Conservation (phyloP, 37 sponge, comb jelly and placozoan species). For the Aplysina aerophoba region DNA sequence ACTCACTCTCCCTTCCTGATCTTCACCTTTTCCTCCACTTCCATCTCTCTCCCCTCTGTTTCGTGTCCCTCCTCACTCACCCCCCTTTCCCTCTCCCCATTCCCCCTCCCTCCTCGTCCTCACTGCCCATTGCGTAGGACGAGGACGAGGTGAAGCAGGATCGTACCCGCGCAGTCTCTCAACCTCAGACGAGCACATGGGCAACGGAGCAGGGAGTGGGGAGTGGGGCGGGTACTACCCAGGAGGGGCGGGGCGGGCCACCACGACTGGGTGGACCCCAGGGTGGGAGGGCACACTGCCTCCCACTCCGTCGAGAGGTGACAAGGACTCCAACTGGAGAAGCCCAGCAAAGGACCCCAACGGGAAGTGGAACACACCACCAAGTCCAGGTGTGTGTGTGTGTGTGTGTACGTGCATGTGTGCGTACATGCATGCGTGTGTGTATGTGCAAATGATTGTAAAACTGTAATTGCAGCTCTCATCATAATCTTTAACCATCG, state of each 20-base stretch:
- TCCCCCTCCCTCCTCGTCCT: background rate
- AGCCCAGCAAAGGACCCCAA: conserved; percentile 35
- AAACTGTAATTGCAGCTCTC: no score
- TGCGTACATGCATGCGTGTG: background rate
- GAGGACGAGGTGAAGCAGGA: conserved; percentile 57
- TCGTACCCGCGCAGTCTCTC: background rate
- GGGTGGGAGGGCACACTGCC: background rate
- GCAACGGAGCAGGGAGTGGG: background rate
- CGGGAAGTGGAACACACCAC: conserved; percentile 36
- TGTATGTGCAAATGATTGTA: no score
- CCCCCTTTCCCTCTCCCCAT: background rate
- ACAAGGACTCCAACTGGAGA: conserved; percentile 68
- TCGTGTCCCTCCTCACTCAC: no score
- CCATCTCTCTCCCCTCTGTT: no score
- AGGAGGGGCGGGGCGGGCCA: background rate
- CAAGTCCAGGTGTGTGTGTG: conserved; percentile 58
- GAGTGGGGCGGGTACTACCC: conserved; percentile 13
- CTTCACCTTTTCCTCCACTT: no score
- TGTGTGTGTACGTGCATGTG: conserved; percentile 13
- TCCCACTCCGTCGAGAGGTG: conserved; percentile 33
- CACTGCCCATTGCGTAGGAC: conserved; percentile 11
- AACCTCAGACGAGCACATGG: background rate
- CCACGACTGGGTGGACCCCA: conserved; percentile 8
- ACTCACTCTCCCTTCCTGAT: no score
- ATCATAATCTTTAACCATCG: no score